These are phyloP conservation scores for Potamilus streckersoni DNA, from an alignment of 1,140 invertebrate genomes.

Conservation along the genomic window DNA sequence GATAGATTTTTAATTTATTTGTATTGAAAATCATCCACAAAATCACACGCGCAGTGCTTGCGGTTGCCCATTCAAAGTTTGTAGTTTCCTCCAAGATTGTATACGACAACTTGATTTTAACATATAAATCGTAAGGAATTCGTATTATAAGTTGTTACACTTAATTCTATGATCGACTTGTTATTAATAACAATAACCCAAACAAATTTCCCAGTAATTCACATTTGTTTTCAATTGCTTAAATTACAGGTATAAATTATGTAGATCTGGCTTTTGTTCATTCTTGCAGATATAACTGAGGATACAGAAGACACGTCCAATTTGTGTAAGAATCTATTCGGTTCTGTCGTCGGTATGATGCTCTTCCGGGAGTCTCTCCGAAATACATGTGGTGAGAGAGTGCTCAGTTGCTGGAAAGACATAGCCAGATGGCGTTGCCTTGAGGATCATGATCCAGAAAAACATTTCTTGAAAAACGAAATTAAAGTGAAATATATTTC, in stretches of 20 bases:
- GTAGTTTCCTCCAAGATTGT: too few relatives aligned
- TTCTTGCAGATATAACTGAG: constrained; percentile 3
- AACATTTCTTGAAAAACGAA: constrained; percentile 27
- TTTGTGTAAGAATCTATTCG: constrained; percentile 32
- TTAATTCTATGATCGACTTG: too few relatives aligned
- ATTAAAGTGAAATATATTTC: constrained; percentile 38
- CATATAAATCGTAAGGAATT: too few relatives aligned
- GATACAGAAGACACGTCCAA: neutral
- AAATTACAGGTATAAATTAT: too few relatives aligned
- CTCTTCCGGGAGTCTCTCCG: constrained; percentile 42
- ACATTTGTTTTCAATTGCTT: constrained; percentile 4
- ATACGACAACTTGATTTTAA: too few relatives aligned
- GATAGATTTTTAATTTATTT: too few relatives aligned
- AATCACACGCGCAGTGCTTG: too few relatives aligned
- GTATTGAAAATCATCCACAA: too few relatives aligned
- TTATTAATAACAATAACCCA: too few relatives aligned
- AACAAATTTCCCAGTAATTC: neutral
- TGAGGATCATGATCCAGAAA: constrained; percentile 8
- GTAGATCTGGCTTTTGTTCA: too few relatives aligned
- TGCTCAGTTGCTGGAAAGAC: constrained; percentile 45
- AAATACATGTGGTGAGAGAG: constrained; percentile 38
- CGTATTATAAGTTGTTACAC: too few relatives aligned
- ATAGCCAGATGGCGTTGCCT: constrained; percentile 33
- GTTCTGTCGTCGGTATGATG: constrained; percentile 44
- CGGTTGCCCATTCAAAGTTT: neutral